Base-by-base conservation (phyloP, 2,113 vertebrate species). In the Callocephalon fimbriatum region DNA sequence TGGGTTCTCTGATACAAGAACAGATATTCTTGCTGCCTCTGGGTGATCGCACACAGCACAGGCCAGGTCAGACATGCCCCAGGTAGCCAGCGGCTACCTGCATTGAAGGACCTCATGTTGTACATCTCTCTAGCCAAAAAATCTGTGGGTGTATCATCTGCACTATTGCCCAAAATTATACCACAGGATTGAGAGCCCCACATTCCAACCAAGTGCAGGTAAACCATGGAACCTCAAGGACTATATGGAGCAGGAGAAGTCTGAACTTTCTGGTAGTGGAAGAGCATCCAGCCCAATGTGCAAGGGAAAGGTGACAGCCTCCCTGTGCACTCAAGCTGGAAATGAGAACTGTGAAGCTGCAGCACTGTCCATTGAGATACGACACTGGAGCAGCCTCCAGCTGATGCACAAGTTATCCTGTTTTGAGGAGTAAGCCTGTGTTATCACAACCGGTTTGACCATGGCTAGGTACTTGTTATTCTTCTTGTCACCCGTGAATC, bases 341-440 rank as follows among this genome's bases (percentile, higher is more conserved):
- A 86, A 65, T 74, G 8, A 67, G 15, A 3, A 32, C 38, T 37
- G 35, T 59, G 35, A 78, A 20, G 48, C 40, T 65, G 61, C 4
- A 21, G 37, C 31, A 82, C n/a, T 3, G 2, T 42, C 38, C 72
- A 42, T 16, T 47, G 71, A 82, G 42, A 90, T 11, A 53, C 14
- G 13, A 16, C 14, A 31, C 1, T 0, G 0, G 8, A 47, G 26
- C 22, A 53, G 58, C 27, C 12, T 77, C 50, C 70, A 63, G n/a
- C 12, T 0, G 0, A 47, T 21, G 48, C 32, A 74, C 3, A 59
- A 54, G 7, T 42, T 84, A 42, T 31, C 42, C 58, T 73, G 22
- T 73, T 93, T 42, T 70, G 32, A 86, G 17, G 88, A 86, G 78
- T 37, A 40, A 50, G 53, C 38, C 13, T 58, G 12, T 56, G 45